A percentile compares a stretch with the other conserved stretches of the same genome.
Evolutionary conservation across 2,888 invertebrate species (phyloP).

Genomic region (Lochmaea capreae): DNA sequence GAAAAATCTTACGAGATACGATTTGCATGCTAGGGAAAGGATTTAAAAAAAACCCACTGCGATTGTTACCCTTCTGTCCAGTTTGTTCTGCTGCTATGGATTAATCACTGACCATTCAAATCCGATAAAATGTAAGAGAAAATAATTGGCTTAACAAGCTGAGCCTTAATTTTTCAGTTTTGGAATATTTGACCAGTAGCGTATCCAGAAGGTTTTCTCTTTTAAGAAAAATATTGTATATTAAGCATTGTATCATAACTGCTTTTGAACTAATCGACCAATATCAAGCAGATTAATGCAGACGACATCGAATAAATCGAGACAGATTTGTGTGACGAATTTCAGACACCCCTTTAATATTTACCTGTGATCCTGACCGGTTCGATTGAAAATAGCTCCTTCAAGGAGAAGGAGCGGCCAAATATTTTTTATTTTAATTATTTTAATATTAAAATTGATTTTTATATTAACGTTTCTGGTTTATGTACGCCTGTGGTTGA

Average conservation of each 20-base stretch:
- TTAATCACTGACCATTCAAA: slow-evolving; percentile 55
- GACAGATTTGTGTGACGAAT: too few relatives aligned
- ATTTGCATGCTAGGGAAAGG: slow-evolving; percentile 5
- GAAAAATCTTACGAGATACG: slow-evolving; percentile 10
- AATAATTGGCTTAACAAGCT: slow-evolving; percentile 52
- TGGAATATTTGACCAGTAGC: background rate
- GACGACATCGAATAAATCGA: too few relatives aligned
- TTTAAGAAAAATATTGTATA: background rate
- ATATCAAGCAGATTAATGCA: too few relatives aligned
- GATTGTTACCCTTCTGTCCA: slow-evolving; percentile 21
- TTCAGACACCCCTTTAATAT: too few relatives aligned
- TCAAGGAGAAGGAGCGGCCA: too few relatives aligned
- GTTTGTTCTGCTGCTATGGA: slow-evolving; percentile 36
- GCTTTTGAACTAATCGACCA: too few relatives aligned
- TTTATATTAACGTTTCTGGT: background rate
- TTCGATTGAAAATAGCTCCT: too few relatives aligned
- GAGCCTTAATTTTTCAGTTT: slow-evolving; percentile 12
- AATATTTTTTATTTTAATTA: too few relatives aligned
- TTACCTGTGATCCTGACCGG: too few relatives aligned
- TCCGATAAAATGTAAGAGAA: slow-evolving; percentile 55
- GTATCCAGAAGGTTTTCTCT: background rate
- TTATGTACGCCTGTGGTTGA: background rate
- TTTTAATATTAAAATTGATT: too few relatives aligned
- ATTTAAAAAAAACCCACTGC: background rate
- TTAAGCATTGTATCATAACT: too few relatives aligned